Evolutionary conservation across 2,113 vertebrate genomes (phyloP), one percentile per base, ranked within the genome.

Genomic region (Theropithecus gelada): DNA sequence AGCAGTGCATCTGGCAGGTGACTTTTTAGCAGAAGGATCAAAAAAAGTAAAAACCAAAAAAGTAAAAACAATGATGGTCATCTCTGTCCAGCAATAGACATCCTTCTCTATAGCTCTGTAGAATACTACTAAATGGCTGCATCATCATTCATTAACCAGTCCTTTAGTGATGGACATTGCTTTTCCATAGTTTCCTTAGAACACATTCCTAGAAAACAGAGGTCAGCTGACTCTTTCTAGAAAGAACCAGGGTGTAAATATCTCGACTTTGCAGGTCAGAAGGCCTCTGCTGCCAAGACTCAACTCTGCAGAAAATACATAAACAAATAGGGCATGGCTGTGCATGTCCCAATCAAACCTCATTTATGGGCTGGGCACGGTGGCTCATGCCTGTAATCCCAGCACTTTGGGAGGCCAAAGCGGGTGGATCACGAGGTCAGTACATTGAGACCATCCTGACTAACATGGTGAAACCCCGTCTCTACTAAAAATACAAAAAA

Each of bases 111-210:
- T 0, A 13, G 59, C 48, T 17, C 70, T 45, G 2, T 2, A 45
- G 50, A 10, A n/a, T 0, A 12, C 27, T 43, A 23, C 8, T 3
- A 1, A 52, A 40, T 61, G 11, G 52, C 4, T 8, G 40, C 11
- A 2, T 18, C 32, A 8, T 52, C 6, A 32, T 23, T 35, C 35
- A 7, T 4, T n/a, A 38, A 8, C 45, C 8, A 57, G 43, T 30
- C 45, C 20, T 78, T 45, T 18, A 5, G 57, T 11, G 45, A 38
- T 5, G 32, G 68, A 32, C 14, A 2, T 40, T 16, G 1, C 48
- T 10, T 89, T 40, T 27, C 38, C 18, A 11, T 6, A 45, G 25
- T 70, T 83, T 6, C 43, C 70, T n/a, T 20, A 14, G 68, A 72
- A 23, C 1, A 4, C 52, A 2, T 23, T 11, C 38, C 30, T 43